Evolutionary conservation across 2,888 invertebrate genomes (phyloP).

Genomic region (Catonia carolina): DNA sequence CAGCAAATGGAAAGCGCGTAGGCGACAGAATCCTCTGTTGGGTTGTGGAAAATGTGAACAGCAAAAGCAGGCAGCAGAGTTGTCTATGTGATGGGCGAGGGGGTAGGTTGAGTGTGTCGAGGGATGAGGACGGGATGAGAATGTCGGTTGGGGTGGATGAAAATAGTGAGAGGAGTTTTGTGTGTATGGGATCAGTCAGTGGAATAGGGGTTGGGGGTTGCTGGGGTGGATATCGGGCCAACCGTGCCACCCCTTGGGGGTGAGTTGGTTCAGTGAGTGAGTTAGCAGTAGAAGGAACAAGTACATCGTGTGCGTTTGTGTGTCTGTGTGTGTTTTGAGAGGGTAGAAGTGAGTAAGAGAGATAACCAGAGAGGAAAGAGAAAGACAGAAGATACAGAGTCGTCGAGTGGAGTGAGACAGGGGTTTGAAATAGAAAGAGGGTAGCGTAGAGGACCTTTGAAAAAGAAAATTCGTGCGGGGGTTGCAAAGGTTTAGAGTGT

Average conservation of each 20-base stretch:
- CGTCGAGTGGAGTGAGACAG: conserved; percentile 7
- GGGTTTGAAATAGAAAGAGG: conserved; percentile 22
- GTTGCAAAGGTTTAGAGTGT: conserved; percentile 1
- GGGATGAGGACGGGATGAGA: too few relatives aligned
- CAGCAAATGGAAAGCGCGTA: too few relatives aligned
- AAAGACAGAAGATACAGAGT: conserved; percentile 2
- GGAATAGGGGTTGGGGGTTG: not conserved
- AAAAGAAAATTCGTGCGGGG: conserved; percentile 14
- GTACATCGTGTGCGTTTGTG: not conserved
- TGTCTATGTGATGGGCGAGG: too few relatives aligned
- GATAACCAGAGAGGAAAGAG: conserved; percentile 16
- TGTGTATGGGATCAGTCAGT: not conserved
- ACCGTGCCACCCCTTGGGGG: too few relatives aligned
- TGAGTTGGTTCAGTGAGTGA: too few relatives aligned
- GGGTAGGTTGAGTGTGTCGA: not conserved
- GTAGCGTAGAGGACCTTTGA: conserved; percentile 27
- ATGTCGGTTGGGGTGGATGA: not conserved
- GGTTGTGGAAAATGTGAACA: too few relatives aligned
- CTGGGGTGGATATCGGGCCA: not conserved
- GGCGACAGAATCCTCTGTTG: too few relatives aligned
- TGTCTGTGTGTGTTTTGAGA: not conserved
- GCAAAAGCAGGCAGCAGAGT: too few relatives aligned
- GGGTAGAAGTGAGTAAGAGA: conserved; percentile 18
- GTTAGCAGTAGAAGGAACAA: not conserved
- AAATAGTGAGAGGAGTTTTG: not conserved